Conservation (phyloP, 2,113 vertebrate genomes). For the Chunga burmeisteri region DNA sequence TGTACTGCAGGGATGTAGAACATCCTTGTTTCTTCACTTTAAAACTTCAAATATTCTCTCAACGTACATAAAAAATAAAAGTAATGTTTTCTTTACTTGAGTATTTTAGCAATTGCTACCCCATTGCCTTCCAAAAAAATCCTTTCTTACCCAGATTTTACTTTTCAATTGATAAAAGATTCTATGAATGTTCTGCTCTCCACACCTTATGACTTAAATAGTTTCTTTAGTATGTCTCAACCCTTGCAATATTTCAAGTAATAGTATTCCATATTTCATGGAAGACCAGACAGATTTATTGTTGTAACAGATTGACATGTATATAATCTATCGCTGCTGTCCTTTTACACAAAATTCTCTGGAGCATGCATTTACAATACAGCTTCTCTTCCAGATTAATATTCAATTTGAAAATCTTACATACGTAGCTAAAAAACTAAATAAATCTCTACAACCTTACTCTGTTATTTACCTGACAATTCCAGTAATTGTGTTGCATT, state of each 20-base stretch:
- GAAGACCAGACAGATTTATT: conserved; percentile 17
- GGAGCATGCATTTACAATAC: background rate
- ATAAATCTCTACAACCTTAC: background rate
- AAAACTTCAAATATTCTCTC: background rate
- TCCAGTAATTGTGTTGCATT: background rate
- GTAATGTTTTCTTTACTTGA: background rate
- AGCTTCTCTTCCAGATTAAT: background rate
- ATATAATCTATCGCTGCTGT: conserved; percentile 11
- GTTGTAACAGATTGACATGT: background rate
- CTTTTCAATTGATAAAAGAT: background rate
- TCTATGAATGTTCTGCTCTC: background rate
- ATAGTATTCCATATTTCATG: background rate
- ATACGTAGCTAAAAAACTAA: background rate
- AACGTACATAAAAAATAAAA: background rate
- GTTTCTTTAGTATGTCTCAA: background rate
- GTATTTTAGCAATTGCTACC: background rate
- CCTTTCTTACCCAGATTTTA: background rate
- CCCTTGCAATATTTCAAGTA: background rate
- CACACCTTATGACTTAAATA: background rate
- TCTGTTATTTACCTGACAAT: conserved; percentile 40
- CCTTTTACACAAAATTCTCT: conserved; percentile 26
- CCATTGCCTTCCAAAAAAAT: background rate
- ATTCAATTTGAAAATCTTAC: conserved; percentile 18
- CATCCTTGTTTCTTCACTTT: background rate
- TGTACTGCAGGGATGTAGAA: background rate